Percentiles rank a stretch among this genome's conserved stretches.
Evolutionary conservation across 2,113 vertebrate species (phyloP).

Genomic region (Leptobrachium leishanense): DNA sequence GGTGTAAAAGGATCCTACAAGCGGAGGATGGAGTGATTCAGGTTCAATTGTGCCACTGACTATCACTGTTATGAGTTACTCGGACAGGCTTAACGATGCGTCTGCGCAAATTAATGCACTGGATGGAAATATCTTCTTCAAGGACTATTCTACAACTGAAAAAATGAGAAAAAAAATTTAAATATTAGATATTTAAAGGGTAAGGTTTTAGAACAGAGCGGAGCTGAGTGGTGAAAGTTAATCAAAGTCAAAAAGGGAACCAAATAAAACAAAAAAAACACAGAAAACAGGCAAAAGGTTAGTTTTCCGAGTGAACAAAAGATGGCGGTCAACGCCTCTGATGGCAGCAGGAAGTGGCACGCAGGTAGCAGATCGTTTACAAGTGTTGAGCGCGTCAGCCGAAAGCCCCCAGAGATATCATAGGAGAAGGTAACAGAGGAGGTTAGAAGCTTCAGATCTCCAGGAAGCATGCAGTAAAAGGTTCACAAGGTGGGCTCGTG

Average conservation of each 20-base stretch:
- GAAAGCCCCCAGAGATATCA: slow-evolving; percentile 47
- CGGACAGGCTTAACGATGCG: slow-evolving; percentile 63
- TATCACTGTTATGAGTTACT: slow-evolving; percentile 58
- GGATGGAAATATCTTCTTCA: slow-evolving; percentile 68
- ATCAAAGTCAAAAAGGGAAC: slow-evolving; percentile 20
- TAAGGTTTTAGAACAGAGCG: background rate
- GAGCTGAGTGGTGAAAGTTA: slow-evolving; percentile 47
- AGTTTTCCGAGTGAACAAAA: slow-evolving; percentile 55
- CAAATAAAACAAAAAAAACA: slow-evolving; percentile 12
- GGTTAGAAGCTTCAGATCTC: slow-evolving; percentile 60
- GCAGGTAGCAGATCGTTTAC: slow-evolving; percentile 73
- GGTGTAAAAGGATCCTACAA: slow-evolving; percentile 53
- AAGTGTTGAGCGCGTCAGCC: slow-evolving; percentile 64
- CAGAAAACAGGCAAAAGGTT: slow-evolving; percentile 51
- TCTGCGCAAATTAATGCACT: slow-evolving; percentile 71
- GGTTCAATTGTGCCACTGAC: slow-evolving; percentile 67
- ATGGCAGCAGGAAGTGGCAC: slow-evolving; percentile 51
- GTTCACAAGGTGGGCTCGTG: background rate
- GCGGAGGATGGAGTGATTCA: slow-evolving; percentile 65
- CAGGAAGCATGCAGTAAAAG: slow-evolving; percentile 64
- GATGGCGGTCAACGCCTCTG: slow-evolving; percentile 32
- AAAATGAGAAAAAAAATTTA: slow-evolving; percentile 77
- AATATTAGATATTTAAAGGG: slow-evolving; percentile 64
- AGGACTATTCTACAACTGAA: slow-evolving; percentile 87
- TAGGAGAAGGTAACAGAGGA: slow-evolving; percentile 16